These are phyloP conservation scores for Epistrophe grossulariae DNA, from an alignment of 2,888 invertebrate genomes.

Conservation along the genomic window DNA sequence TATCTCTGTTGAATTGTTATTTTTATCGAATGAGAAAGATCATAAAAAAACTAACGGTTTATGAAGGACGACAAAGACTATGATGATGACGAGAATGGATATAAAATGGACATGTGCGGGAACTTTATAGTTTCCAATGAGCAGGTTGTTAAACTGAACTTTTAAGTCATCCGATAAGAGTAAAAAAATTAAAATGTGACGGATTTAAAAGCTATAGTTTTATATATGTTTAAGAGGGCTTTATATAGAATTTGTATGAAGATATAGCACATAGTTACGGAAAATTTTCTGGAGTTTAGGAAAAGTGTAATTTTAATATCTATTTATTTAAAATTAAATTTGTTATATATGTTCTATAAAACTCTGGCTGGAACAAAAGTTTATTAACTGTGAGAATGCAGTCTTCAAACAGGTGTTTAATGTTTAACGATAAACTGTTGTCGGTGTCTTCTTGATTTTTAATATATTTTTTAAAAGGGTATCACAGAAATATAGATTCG, in stretches of 20 bases:
- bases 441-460: too few relatives aligned
- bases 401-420: too few relatives aligned
- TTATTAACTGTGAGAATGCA: too few relatives aligned
- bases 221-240: neutral
- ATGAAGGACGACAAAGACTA: conserved; percentile 4
- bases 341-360: too few relatives aligned
- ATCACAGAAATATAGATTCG: too few relatives aligned
- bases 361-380: too few relatives aligned
- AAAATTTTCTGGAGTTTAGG: too few relatives aligned
- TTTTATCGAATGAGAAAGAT: conserved; percentile 11
- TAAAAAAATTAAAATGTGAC: neutral
- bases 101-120: conserved; percentile 31
- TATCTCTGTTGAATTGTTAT: conserved; percentile 20
- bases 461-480: too few relatives aligned
- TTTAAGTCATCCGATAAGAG: conserved; percentile 2
- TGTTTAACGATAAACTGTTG: too few relatives aligned
- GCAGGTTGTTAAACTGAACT: conserved; percentile 4
- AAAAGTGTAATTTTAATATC: neutral
- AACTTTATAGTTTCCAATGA: conserved; percentile 30
- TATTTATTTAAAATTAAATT: too few relatives aligned
- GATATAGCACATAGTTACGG: too few relatives aligned
- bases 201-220: neutral
- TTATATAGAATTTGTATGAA: neutral
- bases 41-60: conserved; percentile 10
- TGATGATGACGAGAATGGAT: conserved; percentile 22